Evolutionary conservation across 53 echinoderm and acorn worm genomes (phyloP).

Genomic region (Zoroaster sp.): DNA sequence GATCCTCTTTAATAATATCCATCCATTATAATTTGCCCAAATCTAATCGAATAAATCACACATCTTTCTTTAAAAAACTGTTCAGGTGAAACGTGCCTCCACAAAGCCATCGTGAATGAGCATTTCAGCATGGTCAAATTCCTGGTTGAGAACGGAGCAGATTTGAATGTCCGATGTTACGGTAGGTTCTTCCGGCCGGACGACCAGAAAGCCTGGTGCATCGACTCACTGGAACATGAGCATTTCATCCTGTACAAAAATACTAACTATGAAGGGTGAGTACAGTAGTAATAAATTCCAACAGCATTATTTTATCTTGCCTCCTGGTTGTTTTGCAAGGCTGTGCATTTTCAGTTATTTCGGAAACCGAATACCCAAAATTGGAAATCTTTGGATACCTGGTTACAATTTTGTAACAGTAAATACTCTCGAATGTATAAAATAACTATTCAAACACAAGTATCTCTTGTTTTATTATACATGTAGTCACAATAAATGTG

Average conservation of each 20-base stretch:
- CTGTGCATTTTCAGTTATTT: too few species aligned
- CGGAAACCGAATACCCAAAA: too few species aligned
- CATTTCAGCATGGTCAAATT: slow-evolving; percentile 85
- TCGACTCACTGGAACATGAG: slow-evolving; percentile 74
- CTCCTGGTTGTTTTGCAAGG: too few species aligned
- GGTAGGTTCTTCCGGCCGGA: slow-evolving; percentile 86
- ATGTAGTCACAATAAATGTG: too few species aligned
- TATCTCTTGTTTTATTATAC: too few species aligned
- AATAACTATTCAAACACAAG: too few species aligned
- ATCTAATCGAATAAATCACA: too few species aligned
- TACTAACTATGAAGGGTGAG: slow-evolving; percentile 96
- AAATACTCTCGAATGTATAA: too few species aligned
- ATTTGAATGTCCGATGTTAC: slow-evolving; percentile 78
- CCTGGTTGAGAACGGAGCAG: slow-evolving; percentile 73
- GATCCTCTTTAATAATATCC: background rate
- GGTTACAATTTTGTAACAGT: too few species aligned
- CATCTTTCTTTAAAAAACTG: background rate
- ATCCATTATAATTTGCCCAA: background rate
- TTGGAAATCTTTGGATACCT: too few species aligned
- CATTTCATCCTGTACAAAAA: slow-evolving; percentile 54
- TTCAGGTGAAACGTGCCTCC: slow-evolving; percentile 88
- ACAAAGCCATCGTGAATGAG: slow-evolving; percentile 94
- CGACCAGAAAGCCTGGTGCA: slow-evolving; percentile 78
- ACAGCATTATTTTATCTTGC: too few species aligned
- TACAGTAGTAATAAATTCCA: too few species aligned